phyloP scores from a whole-genome alignment of 2,888 invertebrate genomes.

The Apantesis nais region DNA sequence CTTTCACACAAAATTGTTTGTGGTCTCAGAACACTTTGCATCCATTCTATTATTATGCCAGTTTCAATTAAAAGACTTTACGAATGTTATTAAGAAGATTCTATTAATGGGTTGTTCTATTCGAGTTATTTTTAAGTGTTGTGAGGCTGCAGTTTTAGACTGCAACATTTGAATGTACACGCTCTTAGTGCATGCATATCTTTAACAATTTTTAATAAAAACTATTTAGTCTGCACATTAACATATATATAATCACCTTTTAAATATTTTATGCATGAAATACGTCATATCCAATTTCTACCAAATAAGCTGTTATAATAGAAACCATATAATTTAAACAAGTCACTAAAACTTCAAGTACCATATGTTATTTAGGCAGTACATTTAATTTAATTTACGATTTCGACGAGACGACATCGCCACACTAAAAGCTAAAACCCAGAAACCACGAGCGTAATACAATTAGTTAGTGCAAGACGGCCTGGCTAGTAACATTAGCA shows the following conservation, averaged over 20 bases:
- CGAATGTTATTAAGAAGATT: no score
- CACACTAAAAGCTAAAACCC: conserved; percentile 43
- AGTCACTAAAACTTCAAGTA: conserved; percentile 6
- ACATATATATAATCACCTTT: no score
- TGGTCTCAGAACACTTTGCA: background rate
- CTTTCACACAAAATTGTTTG: background rate
- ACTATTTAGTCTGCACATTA: no score
- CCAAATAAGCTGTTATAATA: background rate
- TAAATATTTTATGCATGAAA: background rate
- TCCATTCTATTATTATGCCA: background rate
- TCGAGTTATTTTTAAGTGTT: background rate
- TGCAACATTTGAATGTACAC: background rate
- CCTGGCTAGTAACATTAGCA: conserved; percentile 36
- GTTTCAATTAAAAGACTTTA: no score
- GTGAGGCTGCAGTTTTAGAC: background rate
- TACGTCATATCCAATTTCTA: background rate
- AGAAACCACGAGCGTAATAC: conserved; percentile 44
- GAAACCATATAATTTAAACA: background rate
- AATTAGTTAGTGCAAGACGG: conserved; percentile 49
- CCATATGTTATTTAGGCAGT: conserved; percentile 24
- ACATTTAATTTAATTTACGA: conserved; percentile 32
- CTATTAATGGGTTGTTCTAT: no score
- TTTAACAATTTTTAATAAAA: no score
- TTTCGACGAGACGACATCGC: conserved; percentile 16
- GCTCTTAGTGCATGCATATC: background rate